Conservation (phyloP, 2,888 invertebrate genomes). For the Cremastinae sp. region DNA sequence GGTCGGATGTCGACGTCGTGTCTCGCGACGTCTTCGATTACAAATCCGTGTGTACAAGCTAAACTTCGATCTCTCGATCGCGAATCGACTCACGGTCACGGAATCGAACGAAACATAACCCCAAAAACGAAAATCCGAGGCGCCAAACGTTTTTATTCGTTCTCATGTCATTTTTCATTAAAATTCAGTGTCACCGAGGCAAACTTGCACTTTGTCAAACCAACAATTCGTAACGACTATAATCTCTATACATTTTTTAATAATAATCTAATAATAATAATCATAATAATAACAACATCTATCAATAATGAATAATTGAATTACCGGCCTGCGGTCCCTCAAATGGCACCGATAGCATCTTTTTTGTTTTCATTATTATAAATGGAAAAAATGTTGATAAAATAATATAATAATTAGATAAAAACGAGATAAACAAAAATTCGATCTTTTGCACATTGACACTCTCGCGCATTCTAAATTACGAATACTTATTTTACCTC, state of each 20-base stretch:
- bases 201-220: too few relatives aligned
- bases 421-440: neutral
- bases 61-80: neutral
- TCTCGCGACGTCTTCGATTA: constrained; percentile 49
- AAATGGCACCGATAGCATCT: constrained; percentile 52
- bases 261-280: constrained; percentile 19
- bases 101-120: neutral
- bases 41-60: constrained; percentile 33
- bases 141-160: neutral
- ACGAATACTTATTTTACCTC: constrained; percentile 64
- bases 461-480: constrained; percentile 61
- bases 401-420: neutral
- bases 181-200: neutral
- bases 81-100: neutral
- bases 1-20: constrained; percentile 64
- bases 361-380: constrained; percentile 5
- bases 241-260: neutral
- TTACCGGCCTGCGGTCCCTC: constrained; percentile 62
- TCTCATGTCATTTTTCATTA: neutral
- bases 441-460: constrained; percentile 41
- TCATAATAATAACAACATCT: constrained; percentile 34
- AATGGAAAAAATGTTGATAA: constrained; percentile 14
- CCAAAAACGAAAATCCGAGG: too few relatives aligned
- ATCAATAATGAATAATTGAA: constrained; percentile 49
- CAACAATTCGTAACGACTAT: constrained; percentile 11